These are phyloP conservation scores for Mactromeris polynyma DNA, from an alignment of 2,888 invertebrate species.

Conservation along the genomic window DNA sequence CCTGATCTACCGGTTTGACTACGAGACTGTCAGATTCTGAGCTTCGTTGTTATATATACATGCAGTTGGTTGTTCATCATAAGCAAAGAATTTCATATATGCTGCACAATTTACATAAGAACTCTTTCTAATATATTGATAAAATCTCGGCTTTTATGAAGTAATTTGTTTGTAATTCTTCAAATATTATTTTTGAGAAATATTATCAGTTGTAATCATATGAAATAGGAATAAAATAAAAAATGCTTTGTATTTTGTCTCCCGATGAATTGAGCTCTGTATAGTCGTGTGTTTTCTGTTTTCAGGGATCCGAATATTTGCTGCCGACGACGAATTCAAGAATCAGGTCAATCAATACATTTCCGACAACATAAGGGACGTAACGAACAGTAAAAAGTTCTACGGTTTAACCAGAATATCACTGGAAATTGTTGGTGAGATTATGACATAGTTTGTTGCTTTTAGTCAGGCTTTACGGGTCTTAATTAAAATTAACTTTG, in stretches of 20 bases:
- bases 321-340: conserved; percentile 89
- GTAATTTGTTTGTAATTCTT: neutral
- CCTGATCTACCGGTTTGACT: neutral
- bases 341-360: conserved; percentile 92
- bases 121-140: no score
- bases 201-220: neutral
- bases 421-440: conserved; percentile 92
- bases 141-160: neutral
- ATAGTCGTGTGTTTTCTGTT: conserved; percentile 36
- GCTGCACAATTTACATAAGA: no score
- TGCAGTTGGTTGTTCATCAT: neutral
- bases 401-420: conserved; percentile 91
- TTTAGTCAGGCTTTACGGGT: no score
- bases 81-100: no score
- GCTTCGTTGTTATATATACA: neutral
- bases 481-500: no score
- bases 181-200: neutral
- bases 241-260: neutral
- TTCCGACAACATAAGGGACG: conserved; percentile 90
- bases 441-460: no score
- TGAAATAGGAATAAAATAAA: neutral
- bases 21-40: neutral
- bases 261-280: neutral
- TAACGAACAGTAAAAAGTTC: conserved; percentile 90
- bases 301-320: conserved; percentile 89